Evolutionary conservation across 2,888 invertebrate genomes (phyloP).

Genomic region (Callinectes sapidus): DNA sequence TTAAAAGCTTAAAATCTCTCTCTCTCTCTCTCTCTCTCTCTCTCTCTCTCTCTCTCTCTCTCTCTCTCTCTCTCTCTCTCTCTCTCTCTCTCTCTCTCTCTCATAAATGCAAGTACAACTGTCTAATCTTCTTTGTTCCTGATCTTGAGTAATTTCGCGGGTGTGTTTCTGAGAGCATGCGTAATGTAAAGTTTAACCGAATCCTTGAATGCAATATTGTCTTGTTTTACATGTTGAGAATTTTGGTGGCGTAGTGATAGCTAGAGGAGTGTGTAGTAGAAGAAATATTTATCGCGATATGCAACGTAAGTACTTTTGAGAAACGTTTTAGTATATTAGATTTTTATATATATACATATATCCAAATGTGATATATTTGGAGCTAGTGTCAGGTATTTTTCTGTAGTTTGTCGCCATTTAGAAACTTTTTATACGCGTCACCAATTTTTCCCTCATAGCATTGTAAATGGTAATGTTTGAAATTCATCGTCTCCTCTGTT

Average conservation of each 20-base stretch:
- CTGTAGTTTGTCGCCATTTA: neutral
- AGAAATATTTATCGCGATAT: neutral
- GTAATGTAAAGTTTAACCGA: neutral
- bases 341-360: neutral
- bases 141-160: neutral
- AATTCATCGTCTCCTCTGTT: neutral
- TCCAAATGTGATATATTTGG: neutral
- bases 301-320: neutral
- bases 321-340: neutral
- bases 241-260: neutral
- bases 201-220: neutral
- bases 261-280: neutral
- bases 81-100: conserved; percentile 25
- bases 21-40: conserved; percentile 22
- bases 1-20: neutral
- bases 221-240: neutral
- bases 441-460: neutral
- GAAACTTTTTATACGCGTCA: neutral
- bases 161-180: neutral
- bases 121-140: neutral
- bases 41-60: conserved; percentile 25
- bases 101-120: neutral
- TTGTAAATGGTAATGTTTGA: neutral
- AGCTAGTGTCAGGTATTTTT: neutral
- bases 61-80: conserved; percentile 25